phyloP scores from a whole-genome alignment of 35 echinoderm and acorn worm species.

The Heliocidaris tuberculata region DNA sequence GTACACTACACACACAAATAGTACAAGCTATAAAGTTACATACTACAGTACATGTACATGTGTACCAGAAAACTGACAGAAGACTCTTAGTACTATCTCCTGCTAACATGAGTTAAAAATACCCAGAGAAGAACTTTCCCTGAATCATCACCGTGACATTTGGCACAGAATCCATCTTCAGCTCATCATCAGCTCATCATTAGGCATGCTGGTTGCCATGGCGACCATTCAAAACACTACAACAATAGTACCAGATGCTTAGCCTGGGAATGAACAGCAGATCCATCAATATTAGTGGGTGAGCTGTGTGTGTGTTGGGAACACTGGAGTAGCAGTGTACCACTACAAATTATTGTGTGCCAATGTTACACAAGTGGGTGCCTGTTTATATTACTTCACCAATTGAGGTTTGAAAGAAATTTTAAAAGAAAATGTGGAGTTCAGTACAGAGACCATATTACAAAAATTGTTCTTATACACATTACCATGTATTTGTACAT shows the following conservation, averaged over 20 bases:
- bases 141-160: neutral
- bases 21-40: too few species aligned
- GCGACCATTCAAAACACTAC: conserved; percentile 1
- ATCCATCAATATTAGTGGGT: neutral
- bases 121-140: neutral
- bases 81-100: too few species aligned
- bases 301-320: neutral
- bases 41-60: too few species aligned
- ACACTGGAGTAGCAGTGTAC: neutral
- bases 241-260: conserved; percentile 12
- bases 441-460: too few species aligned
- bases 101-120: neutral
- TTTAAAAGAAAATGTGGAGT: too few species aligned
- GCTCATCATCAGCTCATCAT: neutral
- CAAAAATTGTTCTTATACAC: too few species aligned
- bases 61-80: neutral
- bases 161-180: neutral
- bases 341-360: neutral
- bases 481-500: too few species aligned
- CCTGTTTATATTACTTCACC: neutral
- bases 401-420: too few species aligned
- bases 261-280: neutral
- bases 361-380: neutral
- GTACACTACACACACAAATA: too few species aligned
- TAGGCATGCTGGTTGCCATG: neutral